Percentiles rank a stretch among this genome's conserved stretches.
Conservation (phyloP, 2,888 invertebrate genomes). For the Ferrisia virgata region DNA sequence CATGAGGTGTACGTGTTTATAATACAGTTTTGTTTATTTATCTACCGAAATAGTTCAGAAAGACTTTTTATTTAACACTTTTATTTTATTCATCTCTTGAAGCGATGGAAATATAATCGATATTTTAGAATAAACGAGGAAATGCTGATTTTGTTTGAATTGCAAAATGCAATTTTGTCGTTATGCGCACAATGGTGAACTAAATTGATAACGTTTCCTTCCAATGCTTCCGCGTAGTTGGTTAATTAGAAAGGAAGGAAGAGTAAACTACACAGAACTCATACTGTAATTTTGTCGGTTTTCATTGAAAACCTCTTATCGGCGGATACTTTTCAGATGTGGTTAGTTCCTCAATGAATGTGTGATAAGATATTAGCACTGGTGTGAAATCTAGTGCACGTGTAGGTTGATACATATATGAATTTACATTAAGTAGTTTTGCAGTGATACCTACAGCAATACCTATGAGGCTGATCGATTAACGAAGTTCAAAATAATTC, state of each 20-base stretch:
- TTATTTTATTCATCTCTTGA: neutral
- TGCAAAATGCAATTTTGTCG: neutral
- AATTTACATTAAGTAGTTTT: neutral
- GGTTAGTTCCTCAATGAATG: neutral
- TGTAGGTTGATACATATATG: neutral
- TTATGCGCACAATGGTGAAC: neutral
- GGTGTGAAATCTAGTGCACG: neutral
- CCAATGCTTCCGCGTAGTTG: neutral
- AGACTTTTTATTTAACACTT: neutral
- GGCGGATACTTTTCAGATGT: neutral
- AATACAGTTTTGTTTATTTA: neutral
- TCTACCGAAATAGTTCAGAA: slow-evolving; percentile 15
- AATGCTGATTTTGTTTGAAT: neutral
- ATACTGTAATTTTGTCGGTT: neutral
- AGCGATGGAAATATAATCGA: neutral
- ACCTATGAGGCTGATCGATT: too few relatives aligned
- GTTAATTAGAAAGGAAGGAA: slow-evolving; percentile 20
- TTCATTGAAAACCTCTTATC: neutral
- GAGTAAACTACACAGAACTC: neutral
- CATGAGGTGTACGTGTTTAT: slow-evolving; percentile 6
- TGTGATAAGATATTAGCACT: neutral
- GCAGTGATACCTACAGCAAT: neutral
- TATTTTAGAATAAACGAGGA: neutral
- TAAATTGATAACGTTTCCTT: neutral
- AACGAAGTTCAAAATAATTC: too few relatives aligned